A percentile compares a stretch with the other conserved stretches of the same genome.
phyloP scores from a whole-genome alignment of 2,113 vertebrate genomes.

The Tachysurus vachellii region DNA sequence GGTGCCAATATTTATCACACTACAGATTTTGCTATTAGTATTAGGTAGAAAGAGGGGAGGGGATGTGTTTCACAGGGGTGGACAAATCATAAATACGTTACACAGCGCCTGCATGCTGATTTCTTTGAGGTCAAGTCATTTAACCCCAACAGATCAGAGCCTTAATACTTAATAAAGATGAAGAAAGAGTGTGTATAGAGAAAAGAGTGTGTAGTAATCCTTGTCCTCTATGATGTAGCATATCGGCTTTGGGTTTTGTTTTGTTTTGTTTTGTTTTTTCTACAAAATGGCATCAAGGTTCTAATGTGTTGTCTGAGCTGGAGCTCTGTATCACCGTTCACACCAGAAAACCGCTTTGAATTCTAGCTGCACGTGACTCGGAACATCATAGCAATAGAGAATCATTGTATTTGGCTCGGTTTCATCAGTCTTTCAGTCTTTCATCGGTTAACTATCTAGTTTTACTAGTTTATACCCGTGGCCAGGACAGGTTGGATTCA shows the following conservation, averaged over 20 bases:
- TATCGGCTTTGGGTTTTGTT: not conserved
- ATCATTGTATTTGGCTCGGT: not conserved
- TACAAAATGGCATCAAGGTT: not conserved
- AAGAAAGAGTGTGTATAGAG: not conserved
- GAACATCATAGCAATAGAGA: not conserved
- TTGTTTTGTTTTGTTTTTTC: not conserved
- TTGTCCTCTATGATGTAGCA: not conserved
- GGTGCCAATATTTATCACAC: slow-evolving; percentile 4
- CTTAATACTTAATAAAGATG: not conserved
- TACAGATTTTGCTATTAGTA: not conserved
- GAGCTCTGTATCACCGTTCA: not conserved
- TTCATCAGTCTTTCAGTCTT: too few relatives aligned
- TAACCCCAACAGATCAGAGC: not conserved
- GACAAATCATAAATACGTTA: not conserved
- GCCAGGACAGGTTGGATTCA: not conserved
- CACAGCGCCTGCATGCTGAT: not conserved
- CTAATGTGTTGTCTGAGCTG: not conserved
- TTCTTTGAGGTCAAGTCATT: not conserved
- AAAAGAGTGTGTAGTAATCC: not conserved
- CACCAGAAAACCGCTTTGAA: not conserved
- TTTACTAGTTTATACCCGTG: not conserved
- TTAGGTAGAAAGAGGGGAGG: not conserved
- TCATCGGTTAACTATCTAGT: not conserved
- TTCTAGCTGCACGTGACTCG: not conserved
- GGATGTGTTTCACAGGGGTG: not conserved